Evolutionary conservation across 2,888 invertebrate genomes (phyloP).

Genomic region (Heliconius hortense): DNA sequence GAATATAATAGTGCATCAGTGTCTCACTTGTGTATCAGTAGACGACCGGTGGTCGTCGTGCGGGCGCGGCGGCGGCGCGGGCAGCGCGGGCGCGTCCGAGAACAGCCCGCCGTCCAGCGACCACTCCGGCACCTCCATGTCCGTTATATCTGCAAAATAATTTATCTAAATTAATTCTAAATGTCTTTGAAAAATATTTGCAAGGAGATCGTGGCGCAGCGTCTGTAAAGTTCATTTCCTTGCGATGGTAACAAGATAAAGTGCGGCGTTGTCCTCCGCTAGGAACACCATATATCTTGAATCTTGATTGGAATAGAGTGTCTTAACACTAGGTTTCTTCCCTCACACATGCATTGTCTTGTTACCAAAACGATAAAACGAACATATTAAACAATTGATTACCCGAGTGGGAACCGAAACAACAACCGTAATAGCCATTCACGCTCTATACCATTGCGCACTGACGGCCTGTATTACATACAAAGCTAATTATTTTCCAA

Average conservation of each 20-base stretch:
- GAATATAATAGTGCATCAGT: too few relatives aligned
- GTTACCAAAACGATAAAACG: too few relatives aligned
- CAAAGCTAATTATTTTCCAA: too few relatives aligned
- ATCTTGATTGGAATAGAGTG: background rate
- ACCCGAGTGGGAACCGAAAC: too few relatives aligned
- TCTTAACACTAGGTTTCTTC: too few relatives aligned
- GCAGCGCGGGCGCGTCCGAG: constrained; percentile 48
- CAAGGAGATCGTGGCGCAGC: too few relatives aligned
- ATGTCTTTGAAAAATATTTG: too few relatives aligned
- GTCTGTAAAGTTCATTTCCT: background rate
- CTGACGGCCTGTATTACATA: too few relatives aligned
- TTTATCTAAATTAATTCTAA: background rate
- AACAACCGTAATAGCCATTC: too few relatives aligned
- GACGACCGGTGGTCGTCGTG: constrained; percentile 7
- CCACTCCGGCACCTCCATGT: constrained; percentile 20
- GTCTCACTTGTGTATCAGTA: constrained; percentile 41
- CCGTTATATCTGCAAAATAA: background rate
- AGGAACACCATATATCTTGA: background rate
- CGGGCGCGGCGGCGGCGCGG: constrained; percentile 43
- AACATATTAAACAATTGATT: too few relatives aligned
- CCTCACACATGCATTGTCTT: too few relatives aligned
- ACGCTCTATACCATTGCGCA: too few relatives aligned
- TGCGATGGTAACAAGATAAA: background rate
- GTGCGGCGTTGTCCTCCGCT: background rate
- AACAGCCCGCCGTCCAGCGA: constrained; percentile 38